Conservation (phyloP, 1,140 invertebrate species). For the Lepidurus arcticus region DNA sequence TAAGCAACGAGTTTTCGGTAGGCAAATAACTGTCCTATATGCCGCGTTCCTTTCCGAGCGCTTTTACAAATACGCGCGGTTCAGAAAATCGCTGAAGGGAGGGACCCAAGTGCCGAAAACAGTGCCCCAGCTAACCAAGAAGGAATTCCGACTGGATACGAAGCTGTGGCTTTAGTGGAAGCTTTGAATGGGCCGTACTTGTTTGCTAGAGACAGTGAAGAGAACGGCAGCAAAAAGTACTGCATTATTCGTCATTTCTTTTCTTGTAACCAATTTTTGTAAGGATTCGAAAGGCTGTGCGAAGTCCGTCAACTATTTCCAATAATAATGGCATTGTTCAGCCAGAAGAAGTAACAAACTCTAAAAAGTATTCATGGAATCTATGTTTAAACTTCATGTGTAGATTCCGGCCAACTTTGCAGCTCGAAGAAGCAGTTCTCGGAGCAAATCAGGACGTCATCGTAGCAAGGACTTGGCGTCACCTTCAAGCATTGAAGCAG, state of each 20-base stretch:
- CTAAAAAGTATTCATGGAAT: not conserved
- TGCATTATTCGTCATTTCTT: not conserved
- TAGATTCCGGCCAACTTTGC: not conserved
- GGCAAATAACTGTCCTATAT: conserved; percentile 98
- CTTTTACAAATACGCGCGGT: conserved; percentile 91
- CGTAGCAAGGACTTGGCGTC: not conserved
- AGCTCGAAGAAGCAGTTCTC: not conserved
- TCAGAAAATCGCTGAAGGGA: conserved; percentile 57
- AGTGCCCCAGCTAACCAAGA: conserved; percentile 44
- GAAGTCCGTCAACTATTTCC: not conserved
- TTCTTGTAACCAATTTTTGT: not conserved
- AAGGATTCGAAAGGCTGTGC: not conserved
- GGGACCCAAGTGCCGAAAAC: not conserved
- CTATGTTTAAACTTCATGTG: not conserved
- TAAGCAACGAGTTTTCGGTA: conserved; percentile 44
- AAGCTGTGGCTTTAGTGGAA: conserved; percentile 92
- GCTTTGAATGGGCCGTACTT: conserved; percentile 87
- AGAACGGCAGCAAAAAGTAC: not conserved
- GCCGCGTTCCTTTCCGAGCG: conserved; percentile 92
- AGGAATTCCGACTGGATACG: conserved; percentile 87
- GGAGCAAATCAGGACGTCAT: not conserved
- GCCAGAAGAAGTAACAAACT: not conserved
- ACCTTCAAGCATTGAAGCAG: conserved; percentile 7
- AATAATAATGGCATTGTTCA: conserved; percentile 28
- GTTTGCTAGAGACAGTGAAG: conserved; percentile 9